Evolutionary conservation across 2,113 vertebrate species (phyloP).

Genomic region (Campylomormyrus tamandua): DNA sequence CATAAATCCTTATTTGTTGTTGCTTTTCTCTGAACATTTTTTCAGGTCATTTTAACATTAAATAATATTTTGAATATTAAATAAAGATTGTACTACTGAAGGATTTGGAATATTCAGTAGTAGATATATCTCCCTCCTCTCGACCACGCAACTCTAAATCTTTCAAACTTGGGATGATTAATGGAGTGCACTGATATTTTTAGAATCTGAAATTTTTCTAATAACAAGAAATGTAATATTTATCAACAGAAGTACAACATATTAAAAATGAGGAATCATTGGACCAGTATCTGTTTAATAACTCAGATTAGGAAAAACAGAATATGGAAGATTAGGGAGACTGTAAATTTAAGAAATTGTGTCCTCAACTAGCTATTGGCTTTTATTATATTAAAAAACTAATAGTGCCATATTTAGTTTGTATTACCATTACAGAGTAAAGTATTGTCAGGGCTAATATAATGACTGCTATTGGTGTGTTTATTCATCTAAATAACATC

Average conservation of each 20-base stretch:
- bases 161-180: background rate
- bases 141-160: background rate
- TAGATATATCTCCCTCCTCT: background rate
- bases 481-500: background rate
- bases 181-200: background rate
- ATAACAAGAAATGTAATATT: background rate
- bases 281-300: background rate
- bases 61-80: background rate
- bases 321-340: background rate
- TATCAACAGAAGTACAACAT: background rate
- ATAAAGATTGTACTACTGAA: conserved; percentile 7
- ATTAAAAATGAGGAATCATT: background rate
- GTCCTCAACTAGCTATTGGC: background rate
- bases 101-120: background rate
- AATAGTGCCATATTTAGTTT: background rate
- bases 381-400: background rate
- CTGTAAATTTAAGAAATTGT: background rate
- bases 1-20: background rate
- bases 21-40: background rate
- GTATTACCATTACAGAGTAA: background rate
- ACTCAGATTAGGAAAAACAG: background rate
- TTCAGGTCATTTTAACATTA: background rate
- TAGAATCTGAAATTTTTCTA: background rate
- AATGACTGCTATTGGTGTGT: background rate
- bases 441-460: background rate